Conservation (phyloP, 2,888 invertebrate genomes). For the Azorinus chamasolen region DNA sequence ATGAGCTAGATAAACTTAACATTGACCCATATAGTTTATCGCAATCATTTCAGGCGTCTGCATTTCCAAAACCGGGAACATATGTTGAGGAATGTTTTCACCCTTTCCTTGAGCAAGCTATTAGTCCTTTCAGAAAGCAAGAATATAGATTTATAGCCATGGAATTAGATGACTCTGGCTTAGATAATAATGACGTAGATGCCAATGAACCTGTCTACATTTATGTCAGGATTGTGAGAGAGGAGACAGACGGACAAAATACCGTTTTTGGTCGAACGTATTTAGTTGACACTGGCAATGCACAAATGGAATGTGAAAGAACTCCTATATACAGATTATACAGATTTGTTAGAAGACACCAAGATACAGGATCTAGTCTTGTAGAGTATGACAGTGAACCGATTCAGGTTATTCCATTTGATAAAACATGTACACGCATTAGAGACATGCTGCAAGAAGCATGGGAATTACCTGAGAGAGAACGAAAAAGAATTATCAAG, state of each 20-base stretch:
- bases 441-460: slow-evolving; percentile 36
- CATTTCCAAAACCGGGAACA: slow-evolving; percentile 54
- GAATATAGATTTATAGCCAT: slow-evolving; percentile 51
- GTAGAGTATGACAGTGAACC: slow-evolving; percentile 12
- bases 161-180: slow-evolving; percentile 14
- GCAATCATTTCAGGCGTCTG: background rate
- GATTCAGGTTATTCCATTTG: slow-evolving; percentile 19
- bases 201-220: slow-evolving; percentile 23
- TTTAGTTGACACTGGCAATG: slow-evolving; percentile 22
- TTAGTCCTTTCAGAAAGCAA: slow-evolving; percentile 26
- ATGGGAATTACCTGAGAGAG: slow-evolving; percentile 42
- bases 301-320: background rate
- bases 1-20: too few relatives aligned
- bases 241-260: background rate
- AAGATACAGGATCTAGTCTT: slow-evolving; percentile 1
- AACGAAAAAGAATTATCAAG: slow-evolving; percentile 47
- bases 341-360: slow-evolving; percentile 24
- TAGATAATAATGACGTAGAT: slow-evolving; percentile 2
- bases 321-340: slow-evolving; percentile 43
- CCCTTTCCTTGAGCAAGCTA: slow-evolving; percentile 45
- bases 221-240: slow-evolving; percentile 40
- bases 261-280: slow-evolving; percentile 3
- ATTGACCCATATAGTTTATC: too few relatives aligned
- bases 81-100: slow-evolving; percentile 45
- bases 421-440: slow-evolving; percentile 35